Evolutionary conservation across 2,113 vertebrate species (phyloP).

Genomic region (Synchiropus splendidus): DNA sequence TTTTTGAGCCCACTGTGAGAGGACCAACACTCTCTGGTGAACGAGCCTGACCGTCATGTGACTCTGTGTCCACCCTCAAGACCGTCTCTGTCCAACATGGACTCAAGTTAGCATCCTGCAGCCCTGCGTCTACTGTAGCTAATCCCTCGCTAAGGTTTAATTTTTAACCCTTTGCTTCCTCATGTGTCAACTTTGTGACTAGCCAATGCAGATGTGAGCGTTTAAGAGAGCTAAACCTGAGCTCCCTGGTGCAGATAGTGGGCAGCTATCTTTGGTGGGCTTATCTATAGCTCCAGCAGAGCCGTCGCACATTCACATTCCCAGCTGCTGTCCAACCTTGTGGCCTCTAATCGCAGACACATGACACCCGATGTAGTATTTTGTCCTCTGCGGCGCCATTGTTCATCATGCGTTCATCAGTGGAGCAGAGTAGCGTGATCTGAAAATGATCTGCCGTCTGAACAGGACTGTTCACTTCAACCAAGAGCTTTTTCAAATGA

Average conservation of each 20-base stretch:
- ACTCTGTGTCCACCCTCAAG: too few species aligned
- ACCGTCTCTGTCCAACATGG: too few species aligned
- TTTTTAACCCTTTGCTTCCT: too few species aligned
- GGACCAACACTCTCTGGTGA: too few species aligned
- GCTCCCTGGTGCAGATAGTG: constrained; percentile 23
- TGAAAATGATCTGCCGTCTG: background rate
- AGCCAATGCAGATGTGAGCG: background rate
- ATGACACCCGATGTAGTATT: constrained; percentile 44
- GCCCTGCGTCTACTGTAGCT: too few species aligned
- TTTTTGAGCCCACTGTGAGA: too few species aligned
- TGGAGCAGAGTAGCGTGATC: background rate
- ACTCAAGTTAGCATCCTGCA: too few species aligned
- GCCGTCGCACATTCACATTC: constrained; percentile 52
- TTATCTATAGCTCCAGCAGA: constrained; percentile 51
- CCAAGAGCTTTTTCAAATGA: too few species aligned
- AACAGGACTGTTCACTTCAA: too few species aligned
- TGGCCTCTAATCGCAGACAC: constrained; percentile 47
- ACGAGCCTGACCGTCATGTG: too few species aligned
- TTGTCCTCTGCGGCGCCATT: constrained; percentile 32
- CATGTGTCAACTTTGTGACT: too few species aligned
- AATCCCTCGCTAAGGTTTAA: too few species aligned
- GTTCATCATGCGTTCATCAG: constrained; percentile 20
- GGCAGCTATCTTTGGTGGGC: constrained; percentile 48
- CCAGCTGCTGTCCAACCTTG: constrained; percentile 54
- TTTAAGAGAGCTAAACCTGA: background rate